These are phyloP conservation scores for Chloroceryle aenea DNA, from an alignment of 2,113 vertebrate genomes.

Conservation along the genomic window DNA sequence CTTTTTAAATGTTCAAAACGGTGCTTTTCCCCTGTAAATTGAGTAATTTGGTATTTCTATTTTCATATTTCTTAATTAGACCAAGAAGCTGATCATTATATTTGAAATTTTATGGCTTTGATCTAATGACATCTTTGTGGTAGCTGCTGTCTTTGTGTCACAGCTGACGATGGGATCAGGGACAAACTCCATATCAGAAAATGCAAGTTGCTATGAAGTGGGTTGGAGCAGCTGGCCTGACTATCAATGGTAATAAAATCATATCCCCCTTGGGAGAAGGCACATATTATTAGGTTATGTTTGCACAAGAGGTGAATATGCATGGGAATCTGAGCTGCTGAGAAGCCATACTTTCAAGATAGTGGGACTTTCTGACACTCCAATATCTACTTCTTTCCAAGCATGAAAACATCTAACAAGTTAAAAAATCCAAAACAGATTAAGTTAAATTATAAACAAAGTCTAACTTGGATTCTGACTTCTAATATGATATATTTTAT, in stretches of 20 bases:
- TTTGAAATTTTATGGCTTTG: background rate
- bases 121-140: background rate
- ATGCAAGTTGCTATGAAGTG: background rate
- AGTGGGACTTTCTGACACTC: background rate
- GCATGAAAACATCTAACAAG: background rate
- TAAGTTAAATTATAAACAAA: background rate
- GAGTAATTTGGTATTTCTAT: background rate
- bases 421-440: background rate
- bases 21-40: fast-evolving
- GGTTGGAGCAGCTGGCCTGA: background rate
- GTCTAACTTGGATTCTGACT: background rate
- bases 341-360: background rate
- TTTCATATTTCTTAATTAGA: background rate
- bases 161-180: background rate
- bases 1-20: background rate
- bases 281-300: background rate
- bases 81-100: background rate
- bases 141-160: background rate
- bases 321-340: background rate
- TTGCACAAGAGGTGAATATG: background rate
- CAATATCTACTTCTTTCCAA: background rate
- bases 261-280: background rate
- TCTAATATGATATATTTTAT: background rate
- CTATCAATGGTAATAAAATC: background rate
- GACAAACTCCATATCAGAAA: background rate